A percentile compares a stretch with the other conserved stretches of the same genome.
phyloP scores from a whole-genome alignment of 1,140 invertebrate genomes.

The Wasmannia auropunctata region DNA sequence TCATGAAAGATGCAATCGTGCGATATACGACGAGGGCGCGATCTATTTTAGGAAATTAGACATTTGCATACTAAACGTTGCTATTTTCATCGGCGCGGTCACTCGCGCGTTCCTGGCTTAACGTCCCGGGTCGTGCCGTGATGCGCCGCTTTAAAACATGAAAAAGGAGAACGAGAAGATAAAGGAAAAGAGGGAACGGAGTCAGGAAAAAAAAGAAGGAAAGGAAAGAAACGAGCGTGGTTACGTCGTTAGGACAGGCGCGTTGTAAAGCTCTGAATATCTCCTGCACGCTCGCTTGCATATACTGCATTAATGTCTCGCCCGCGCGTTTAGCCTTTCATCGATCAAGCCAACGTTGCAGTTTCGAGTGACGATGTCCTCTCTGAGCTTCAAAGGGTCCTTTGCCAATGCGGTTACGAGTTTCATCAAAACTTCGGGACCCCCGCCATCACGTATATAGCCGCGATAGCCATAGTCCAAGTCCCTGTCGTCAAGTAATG shows the following conservation, averaged over 20 bases:
- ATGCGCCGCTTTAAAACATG: constrained; percentile 7
- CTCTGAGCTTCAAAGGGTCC: constrained; percentile 49
- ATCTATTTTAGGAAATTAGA: constrained; percentile 33
- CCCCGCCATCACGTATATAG: neutral
- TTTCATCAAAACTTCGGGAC: constrained; percentile 66
- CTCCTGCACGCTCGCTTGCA: constrained; percentile 35
- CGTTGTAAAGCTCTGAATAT: constrained; percentile 42
- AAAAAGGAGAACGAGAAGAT: neutral
- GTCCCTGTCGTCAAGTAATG: constrained; percentile 40
- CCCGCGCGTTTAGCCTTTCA: constrained; percentile 50
- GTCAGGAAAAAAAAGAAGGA: neutral
- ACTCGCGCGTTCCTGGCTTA: neutral
- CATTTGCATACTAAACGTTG: constrained; percentile 41
- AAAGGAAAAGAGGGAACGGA: neutral
- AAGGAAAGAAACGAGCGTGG: neutral
- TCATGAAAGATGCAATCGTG: neutral
- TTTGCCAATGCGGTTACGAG: constrained; percentile 58
- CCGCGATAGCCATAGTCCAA: neutral
- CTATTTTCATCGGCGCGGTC: constrained; percentile 34
- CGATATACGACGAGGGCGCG: neutral
- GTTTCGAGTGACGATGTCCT: constrained; percentile 7
- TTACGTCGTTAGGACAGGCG: constrained; percentile 26
- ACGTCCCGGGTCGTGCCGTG: neutral
- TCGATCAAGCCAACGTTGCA: constrained; percentile 60
- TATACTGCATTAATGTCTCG: constrained; percentile 59